These are phyloP conservation scores for Chinchilla lanigera DNA, from an alignment of 2,113 vertebrate genomes.

Conservation along the genomic window DNA sequence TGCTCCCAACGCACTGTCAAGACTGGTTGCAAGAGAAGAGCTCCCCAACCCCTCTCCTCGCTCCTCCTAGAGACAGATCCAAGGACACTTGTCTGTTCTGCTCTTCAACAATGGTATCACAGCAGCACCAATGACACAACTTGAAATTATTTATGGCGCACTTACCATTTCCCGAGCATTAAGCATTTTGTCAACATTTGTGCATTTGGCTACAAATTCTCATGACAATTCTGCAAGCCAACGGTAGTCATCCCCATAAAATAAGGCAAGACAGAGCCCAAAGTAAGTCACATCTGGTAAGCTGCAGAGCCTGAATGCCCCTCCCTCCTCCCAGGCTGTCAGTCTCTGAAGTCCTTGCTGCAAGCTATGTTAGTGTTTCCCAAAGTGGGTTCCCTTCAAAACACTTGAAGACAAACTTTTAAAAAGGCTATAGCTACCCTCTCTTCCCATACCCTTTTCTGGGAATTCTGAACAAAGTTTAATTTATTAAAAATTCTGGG, in stretches of 20 bases:
- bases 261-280: neutral
- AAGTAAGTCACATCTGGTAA: neutral
- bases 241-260: neutral
- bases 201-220: neutral
- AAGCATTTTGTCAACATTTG: neutral
- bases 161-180: neutral
- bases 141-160: neutral
- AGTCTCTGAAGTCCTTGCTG: neutral
- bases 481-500: neutral
- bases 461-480: neutral
- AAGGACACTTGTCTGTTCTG: neutral
- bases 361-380: neutral
- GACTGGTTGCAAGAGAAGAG: neutral
- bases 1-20: neutral
- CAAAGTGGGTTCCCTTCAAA: neutral
- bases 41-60: neutral
- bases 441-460: neutral
- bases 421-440: neutral
- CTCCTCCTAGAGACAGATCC: neutral
- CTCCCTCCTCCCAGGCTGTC: fast-evolving
- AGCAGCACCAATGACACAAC: neutral
- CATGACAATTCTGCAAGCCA: neutral
- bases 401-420: neutral
- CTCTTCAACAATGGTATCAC: neutral
- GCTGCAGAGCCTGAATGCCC: neutral